These are phyloP conservation scores for Delphinus delphis DNA, from an alignment of 2,113 vertebrate species.

Conservation along the genomic window DNA sequence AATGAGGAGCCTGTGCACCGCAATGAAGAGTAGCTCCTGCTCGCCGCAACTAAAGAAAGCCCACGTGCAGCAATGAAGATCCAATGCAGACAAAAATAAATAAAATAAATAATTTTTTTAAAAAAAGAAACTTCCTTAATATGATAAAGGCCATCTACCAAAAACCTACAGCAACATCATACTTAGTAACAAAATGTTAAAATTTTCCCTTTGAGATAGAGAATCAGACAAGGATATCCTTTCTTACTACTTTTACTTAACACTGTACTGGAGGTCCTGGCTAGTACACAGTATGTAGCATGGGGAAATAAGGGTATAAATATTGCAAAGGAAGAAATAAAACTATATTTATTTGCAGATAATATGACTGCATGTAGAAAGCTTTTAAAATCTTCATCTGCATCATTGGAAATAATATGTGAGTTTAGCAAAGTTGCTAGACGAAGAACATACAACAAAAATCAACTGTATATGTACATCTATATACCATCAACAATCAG, in stretches of 20 bases:
- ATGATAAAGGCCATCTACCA: neutral
- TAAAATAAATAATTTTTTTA: too few species aligned
- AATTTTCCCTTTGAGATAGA: neutral
- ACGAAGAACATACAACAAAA: conserved; percentile 1
- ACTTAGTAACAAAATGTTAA: conserved; percentile 39
- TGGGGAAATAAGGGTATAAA: neutral
- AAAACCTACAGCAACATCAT: neutral
- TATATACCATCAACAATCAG: neutral
- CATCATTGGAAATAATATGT: neutral
- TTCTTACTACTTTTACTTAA: neutral
- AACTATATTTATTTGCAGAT: neutral
- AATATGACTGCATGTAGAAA: neutral
- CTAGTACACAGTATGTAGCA: neutral
- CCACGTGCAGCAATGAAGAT: too few species aligned
- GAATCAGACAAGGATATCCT: neutral
- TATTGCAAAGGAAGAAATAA: neutral
- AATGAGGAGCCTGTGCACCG: too few species aligned
- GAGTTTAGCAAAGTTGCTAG: neutral
- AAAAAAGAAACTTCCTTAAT: conserved; percentile 23
- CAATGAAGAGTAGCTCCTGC: too few species aligned
- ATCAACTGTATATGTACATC: neutral
- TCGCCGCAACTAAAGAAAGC: too few species aligned
- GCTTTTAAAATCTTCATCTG: neutral
- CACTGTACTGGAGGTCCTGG: neutral
- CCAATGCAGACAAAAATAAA: too few species aligned